Evolutionary conservation across 2,888 invertebrate species (phyloP).

Genomic region (Lithophane socia): DNA sequence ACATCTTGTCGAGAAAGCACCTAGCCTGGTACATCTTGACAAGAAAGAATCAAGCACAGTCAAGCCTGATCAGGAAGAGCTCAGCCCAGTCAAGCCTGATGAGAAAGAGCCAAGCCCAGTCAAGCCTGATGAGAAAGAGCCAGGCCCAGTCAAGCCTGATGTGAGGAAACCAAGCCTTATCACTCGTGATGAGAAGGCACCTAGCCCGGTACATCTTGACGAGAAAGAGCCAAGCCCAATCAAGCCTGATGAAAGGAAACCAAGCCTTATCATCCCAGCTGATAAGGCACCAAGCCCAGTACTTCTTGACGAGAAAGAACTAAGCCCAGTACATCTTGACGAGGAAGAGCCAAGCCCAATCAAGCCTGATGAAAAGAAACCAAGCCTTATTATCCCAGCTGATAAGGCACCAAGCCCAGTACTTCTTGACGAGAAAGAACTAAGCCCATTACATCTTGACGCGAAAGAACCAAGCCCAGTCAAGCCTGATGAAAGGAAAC

Average conservation of each 20-base stretch:
- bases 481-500: background rate
- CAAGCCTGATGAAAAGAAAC: accelerated
- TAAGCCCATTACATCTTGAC: background rate
- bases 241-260: background rate
- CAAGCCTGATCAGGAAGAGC: background rate
- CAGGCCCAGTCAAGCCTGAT: background rate
- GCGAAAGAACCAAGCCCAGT: background rate
- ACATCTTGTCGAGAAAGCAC: too few species aligned
- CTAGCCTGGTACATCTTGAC: constrained; percentile 12
- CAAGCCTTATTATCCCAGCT: accelerated
- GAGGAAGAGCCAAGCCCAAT: background rate
- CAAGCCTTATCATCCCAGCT: background rate
- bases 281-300: too few species aligned
- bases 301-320: background rate
- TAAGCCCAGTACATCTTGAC: background rate
- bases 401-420: background rate
- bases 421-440: too few species aligned
- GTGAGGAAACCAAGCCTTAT: background rate
- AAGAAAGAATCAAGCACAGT: background rate
- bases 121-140: background rate
- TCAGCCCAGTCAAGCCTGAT: background rate
- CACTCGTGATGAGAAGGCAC: background rate
- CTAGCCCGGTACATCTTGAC: background rate
- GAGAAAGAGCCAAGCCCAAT: background rate
- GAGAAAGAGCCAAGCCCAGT: background rate